phyloP scores from a whole-genome alignment of 1,140 invertebrate species.

The Maniola jurtina region DNA sequence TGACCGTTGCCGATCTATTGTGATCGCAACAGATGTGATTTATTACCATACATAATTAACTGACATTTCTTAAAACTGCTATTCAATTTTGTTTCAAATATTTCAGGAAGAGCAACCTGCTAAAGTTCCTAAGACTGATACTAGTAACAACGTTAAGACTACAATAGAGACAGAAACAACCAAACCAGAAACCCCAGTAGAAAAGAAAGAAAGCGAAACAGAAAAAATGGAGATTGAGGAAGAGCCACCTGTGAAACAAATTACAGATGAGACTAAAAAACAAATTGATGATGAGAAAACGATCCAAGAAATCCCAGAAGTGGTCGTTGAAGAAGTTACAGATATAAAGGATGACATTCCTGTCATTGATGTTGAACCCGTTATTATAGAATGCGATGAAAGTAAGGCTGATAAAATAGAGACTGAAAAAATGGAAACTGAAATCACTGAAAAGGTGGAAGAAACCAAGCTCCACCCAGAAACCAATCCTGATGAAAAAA shows the following conservation, averaged over 20 bases:
- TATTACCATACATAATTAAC: no score
- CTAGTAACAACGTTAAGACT: constrained; percentile 48
- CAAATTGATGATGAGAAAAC: constrained; percentile 19
- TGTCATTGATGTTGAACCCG: constrained; percentile 40
- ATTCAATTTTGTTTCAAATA: background rate
- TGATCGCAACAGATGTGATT: no score
- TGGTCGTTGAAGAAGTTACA: constrained; percentile 49
- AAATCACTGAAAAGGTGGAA: constrained; percentile 20
- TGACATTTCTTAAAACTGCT: background rate
- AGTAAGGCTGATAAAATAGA: constrained; percentile 40
- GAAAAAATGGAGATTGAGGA: constrained; percentile 64
- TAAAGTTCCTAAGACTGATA: constrained; percentile 65
- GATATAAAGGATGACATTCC: constrained; percentile 45
- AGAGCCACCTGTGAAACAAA: constrained; percentile 25
- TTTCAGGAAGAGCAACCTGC: constrained; percentile 66
- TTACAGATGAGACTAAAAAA: background rate
- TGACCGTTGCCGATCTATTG: no score
- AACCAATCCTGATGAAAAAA: constrained; percentile 10
- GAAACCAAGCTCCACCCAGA: constrained; percentile 21
- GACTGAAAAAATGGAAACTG: constrained; percentile 48
- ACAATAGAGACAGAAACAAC: constrained; percentile 26
- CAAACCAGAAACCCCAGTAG: constrained; percentile 21
- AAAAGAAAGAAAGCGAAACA: constrained; percentile 30
- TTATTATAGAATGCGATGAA: constrained; percentile 39
- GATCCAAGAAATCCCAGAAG: constrained; percentile 21